phyloP scores from a whole-genome alignment of 1,140 invertebrate species.

The Leptoteleia sp. region DNA sequence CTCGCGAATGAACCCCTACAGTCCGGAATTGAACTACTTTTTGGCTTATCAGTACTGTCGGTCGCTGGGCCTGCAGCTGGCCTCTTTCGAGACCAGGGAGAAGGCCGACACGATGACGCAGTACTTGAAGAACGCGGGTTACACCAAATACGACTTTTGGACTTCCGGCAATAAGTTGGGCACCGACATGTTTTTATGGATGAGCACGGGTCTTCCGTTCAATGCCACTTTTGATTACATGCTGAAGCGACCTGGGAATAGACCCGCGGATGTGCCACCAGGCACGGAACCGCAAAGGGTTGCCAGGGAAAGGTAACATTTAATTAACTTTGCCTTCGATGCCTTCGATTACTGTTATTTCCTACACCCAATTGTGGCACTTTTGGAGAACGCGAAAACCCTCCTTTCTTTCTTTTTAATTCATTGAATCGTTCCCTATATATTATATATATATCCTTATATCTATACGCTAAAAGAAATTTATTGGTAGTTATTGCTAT shows the following conservation, averaged over 20 bases:
- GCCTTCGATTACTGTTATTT: conserved; percentile 53
- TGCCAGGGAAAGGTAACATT: conserved; percentile 86
- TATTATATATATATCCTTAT: too few relatives aligned
- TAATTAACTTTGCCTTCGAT: conserved; percentile 37
- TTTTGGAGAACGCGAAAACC: too few relatives aligned
- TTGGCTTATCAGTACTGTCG: conserved; percentile 93
- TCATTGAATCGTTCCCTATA: too few relatives aligned
- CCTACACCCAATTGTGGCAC: too few relatives aligned
- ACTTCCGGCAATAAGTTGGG: conserved; percentile 93
- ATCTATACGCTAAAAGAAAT: too few relatives aligned
- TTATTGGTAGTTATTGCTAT: too few relatives aligned
- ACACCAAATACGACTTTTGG: conserved; percentile 92
- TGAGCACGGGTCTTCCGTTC: conserved; percentile 92
- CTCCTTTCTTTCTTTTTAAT: too few relatives aligned
- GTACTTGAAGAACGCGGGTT: conserved; percentile 90
- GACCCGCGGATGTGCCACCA: conserved; percentile 74
- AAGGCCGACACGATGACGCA: conserved; percentile 91
- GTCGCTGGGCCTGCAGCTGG: conserved; percentile 90
- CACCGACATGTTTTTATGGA: conserved; percentile 93
- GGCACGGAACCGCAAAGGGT: conserved; percentile 88
- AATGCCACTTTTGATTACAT: conserved; percentile 93
- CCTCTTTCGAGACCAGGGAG: conserved; percentile 91
- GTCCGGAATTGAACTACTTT: conserved; percentile 92
- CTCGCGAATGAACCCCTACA: conserved; percentile 93
- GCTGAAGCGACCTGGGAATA: conserved; percentile 81